Evolutionary conservation across 2,888 invertebrate genomes (phyloP), one percentile per base, ranked within the genome.

Genomic region (Andrena fulva): DNA sequence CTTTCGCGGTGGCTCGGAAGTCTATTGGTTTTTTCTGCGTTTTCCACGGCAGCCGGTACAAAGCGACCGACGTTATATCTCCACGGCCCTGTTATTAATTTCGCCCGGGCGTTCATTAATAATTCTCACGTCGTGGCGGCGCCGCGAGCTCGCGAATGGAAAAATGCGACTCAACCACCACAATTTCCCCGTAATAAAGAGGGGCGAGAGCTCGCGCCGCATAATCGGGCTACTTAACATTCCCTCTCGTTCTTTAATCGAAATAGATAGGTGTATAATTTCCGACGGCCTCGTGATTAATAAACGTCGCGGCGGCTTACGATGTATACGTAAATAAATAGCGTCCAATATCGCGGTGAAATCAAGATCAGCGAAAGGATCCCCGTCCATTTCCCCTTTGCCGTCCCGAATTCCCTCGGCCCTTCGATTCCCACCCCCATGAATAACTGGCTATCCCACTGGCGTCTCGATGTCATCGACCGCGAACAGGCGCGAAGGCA

Each of bases 91-190:
- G 77, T 79, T 83, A 89, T 89, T 88, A 87, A 87, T 91, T 87
- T 87, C 82, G 84, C 84, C 81, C n/a, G 75, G 86, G 88, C 88
- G 88, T 89, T 88, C 90, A 89, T 91, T 89, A 89, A 89, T 90
- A 85, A 87, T 82, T 80, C 75, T 59, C 71, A 48, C 60, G 27
- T 62, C 73, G 71, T 56, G 50, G 60, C 62, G 60, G 33, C 60
- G 63, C 2, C 48, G 42, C 59, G 35, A 29, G 42, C 33, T 29
- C 5, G 59, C 54, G 77, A 68, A 67, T 27, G 56, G 66, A 77
- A 80, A 80, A 75, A 72, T 63, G 77, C 64, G 71, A 77, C 68
- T 74, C 64, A 48, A 56, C 66, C 72, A 16, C 20, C 50, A 20
- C 78, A 67, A 67, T 71, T 72, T 33, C 33, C 42, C 56, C 62